A percentile compares a stretch with the other conserved stretches of the same genome.
phyloP scores from a whole-genome alignment of 2,888 invertebrate species.

The Campoletis raptor region DNA sequence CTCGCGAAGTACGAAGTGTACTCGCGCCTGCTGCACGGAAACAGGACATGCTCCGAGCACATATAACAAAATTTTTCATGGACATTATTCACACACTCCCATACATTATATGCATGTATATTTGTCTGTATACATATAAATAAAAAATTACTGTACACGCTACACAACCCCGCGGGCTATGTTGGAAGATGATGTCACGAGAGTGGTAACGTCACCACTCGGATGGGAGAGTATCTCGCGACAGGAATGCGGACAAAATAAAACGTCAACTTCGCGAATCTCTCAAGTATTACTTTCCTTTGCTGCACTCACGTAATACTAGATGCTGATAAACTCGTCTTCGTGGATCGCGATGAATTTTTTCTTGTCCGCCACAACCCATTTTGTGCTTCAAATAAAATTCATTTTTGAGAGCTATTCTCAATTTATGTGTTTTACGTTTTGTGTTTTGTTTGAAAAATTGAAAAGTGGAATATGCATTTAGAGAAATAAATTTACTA shows the following conservation, averaged over 20 bases:
- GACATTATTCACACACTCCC: conserved; percentile 41
- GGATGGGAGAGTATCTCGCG: conserved; percentile 40
- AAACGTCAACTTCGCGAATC: conserved; percentile 48
- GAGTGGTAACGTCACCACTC: conserved; percentile 55
- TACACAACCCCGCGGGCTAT: conserved; percentile 41
- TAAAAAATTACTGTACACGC: neutral
- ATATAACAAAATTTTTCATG: conserved; percentile 55
- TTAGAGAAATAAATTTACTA: too few species aligned
- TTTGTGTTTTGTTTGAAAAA: neutral
- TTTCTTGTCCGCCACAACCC: neutral
- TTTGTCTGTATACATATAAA: conserved; percentile 23
- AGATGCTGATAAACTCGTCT: conserved; percentile 41
- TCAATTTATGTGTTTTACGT: neutral
- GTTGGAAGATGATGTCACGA: conserved; percentile 66
- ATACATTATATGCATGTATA: neutral
- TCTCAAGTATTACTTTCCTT: conserved; percentile 46
- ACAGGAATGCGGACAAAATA: conserved; percentile 63
- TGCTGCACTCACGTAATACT: conserved; percentile 14
- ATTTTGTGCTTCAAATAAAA: neutral
- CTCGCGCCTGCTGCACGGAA: conserved; percentile 48
- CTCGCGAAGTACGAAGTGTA: conserved; percentile 34
- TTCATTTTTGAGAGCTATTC: neutral
- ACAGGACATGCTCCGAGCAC: conserved; percentile 54
- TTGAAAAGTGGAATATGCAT: too few species aligned
- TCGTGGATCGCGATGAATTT: neutral